Percentiles rank a stretch among this genome's conserved stretches.
Conservation (phyloP, 2,888 invertebrate genomes). For the Thyatira batis region DNA sequence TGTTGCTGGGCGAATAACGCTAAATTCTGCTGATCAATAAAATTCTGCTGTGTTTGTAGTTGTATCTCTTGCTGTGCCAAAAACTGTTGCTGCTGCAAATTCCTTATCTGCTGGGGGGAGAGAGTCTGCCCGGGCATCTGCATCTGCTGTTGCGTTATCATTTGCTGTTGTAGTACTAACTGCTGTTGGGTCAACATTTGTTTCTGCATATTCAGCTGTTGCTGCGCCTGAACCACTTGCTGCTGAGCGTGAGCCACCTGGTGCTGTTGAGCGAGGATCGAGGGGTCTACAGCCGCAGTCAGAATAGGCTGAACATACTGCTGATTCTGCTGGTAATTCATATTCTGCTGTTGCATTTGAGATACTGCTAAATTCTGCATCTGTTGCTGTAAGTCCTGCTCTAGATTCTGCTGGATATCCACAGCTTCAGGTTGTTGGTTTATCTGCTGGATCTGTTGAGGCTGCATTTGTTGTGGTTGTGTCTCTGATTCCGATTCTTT, state of each 20-base stretch:
- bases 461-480: conserved; percentile 45
- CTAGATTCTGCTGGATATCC: conserved; percentile 44
- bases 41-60: conserved; percentile 80
- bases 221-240: conserved; percentile 71
- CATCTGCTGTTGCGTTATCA: conserved; percentile 67
- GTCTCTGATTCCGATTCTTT: conserved; percentile 72
- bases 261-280: conserved; percentile 67
- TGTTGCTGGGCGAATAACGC: conserved; percentile 77
- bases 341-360: conserved; percentile 61
- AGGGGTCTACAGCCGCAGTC: conserved; percentile 56
- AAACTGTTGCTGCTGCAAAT: conserved; percentile 77
- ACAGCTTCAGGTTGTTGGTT: conserved; percentile 41
- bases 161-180: conserved; percentile 75
- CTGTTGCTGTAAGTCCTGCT: conserved; percentile 52
- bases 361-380: conserved; percentile 60
- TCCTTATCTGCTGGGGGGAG: conserved; percentile 70
- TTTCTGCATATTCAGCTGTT: conserved; percentile 75
- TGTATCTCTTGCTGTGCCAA: conserved; percentile 77
- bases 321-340: conserved; percentile 59
- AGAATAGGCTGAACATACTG: conserved; percentile 61
- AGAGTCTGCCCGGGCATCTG: conserved; percentile 75
- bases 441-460: conserved; percentile 36
- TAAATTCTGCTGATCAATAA: conserved; percentile 80
- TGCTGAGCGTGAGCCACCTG: conserved; percentile 76
- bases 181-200: conserved; percentile 76